A percentile compares a stretch with the other conserved stretches of the same genome.
Conservation (phyloP, 2,888 invertebrate species). For the Drosophila nr. perissopoda region DNA sequence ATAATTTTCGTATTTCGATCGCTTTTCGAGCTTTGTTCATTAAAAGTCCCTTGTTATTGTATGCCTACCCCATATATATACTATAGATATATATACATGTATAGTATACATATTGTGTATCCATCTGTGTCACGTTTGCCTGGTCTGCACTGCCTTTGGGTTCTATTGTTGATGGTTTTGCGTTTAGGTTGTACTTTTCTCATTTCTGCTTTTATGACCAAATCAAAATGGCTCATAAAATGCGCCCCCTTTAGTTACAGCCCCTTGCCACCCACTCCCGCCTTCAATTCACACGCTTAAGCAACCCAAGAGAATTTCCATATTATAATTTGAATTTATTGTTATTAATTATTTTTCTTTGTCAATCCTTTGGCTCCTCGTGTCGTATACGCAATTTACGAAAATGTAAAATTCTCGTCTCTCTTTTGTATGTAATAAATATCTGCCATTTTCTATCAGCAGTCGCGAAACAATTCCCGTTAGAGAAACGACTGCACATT, state of each 20-base stretch:
- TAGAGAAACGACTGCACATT: conserved; percentile 4
- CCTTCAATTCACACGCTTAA: conserved; percentile 44
- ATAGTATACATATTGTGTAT: conserved; percentile 24
- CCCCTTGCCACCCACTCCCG: not conserved
- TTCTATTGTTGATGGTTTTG: conserved; percentile 16
- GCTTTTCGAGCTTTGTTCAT: conserved; percentile 37
- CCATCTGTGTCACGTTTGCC: conserved; percentile 37
- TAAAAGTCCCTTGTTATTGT: conserved; percentile 37
- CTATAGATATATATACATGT: not conserved
- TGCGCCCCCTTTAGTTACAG: not conserved
- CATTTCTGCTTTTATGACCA: conserved; percentile 45
- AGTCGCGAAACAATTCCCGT: conserved; percentile 2
- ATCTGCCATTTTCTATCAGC: not conserved
- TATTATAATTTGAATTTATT: conserved; percentile 11
- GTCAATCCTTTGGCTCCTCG: not conserved
- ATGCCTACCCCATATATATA: not conserved
- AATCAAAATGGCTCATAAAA: conserved; percentile 41
- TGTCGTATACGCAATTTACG: conserved; percentile 31
- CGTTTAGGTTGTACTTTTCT: conserved; percentile 30
- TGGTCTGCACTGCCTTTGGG: conserved; percentile 3
- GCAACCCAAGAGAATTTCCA: conserved; percentile 13
- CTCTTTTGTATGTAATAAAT: not conserved
- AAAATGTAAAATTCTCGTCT: not conserved
- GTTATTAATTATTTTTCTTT: not conserved
- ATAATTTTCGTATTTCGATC: conserved; percentile 55